Evolutionary conservation across 2,113 vertebrate genomes (phyloP).

Genomic region (Sceloporus undulatus): DNA sequence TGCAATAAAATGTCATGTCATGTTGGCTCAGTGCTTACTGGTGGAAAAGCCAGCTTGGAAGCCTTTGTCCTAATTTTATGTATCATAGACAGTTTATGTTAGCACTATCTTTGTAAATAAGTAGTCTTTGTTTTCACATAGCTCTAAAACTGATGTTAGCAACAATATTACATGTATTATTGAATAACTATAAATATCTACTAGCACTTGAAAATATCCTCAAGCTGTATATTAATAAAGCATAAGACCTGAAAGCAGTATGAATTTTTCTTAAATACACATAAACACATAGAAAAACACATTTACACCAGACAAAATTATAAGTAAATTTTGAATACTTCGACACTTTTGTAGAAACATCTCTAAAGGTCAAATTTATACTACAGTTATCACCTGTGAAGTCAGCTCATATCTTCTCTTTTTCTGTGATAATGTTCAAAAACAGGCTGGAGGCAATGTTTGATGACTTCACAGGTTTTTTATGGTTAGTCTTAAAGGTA

Average conservation of each 20-base stretch:
- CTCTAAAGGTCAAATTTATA: constrained; percentile 4
- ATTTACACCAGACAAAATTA: neutral
- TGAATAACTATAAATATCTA: constrained; percentile 2
- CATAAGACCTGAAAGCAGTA: neutral
- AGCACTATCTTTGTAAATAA: neutral
- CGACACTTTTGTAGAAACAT: neutral
- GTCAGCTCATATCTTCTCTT: neutral
- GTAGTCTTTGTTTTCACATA: neutral
- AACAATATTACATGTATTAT: constrained; percentile 1
- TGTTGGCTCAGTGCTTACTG: neutral
- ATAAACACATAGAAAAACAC: neutral
- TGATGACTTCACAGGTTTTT: neutral
- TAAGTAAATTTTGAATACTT: neutral
- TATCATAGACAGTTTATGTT: no score
- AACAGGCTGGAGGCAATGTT: neutral
- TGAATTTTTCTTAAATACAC: neutral
- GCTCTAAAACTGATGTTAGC: neutral
- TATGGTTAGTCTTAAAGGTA: neutral
- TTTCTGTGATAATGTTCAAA: neutral
- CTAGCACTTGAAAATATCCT: neutral
- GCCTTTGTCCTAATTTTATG: neutral
- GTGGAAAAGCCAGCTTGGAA: neutral
- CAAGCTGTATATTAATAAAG: constrained; percentile 6
- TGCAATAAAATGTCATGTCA: no score
- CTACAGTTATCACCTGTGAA: neutral